Evolutionary conservation across 2,888 invertebrate species (phyloP), one percentile per base, ranked within the genome.

Genomic region (Macaria notata): DNA sequence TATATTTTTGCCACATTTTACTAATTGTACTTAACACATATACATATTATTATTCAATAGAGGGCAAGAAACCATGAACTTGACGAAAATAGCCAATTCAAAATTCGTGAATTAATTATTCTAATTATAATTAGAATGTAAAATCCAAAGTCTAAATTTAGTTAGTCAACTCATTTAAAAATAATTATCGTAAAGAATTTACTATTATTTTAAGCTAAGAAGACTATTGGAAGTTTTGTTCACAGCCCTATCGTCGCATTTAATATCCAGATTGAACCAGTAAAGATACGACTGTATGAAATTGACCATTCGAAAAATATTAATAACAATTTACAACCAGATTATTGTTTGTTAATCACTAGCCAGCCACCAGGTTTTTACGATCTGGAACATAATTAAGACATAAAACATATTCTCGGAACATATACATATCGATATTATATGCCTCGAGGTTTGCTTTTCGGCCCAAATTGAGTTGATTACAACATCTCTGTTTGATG

Each of bases 281-380:
- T 50, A 54, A 58, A 58, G 53, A 43, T 48, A 59, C 38, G 41
- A 42, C 51, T 38, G 39, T 44, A 59, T 48, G 51, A 59, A 59
- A 55, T 52, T 55, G 59, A 45, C 44, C 69, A 70, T 75, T 64
- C 69, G 70, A 62, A 72, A 69, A 75, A 75, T 75, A 76, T 76
- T 76, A 74, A 78, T 75, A 70, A 72, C 73, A 73, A 76, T 79
- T 82, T 79, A 81, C 73, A 68, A 61, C 69, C 54, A 62, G 66
- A 70, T 82, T 81, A 83, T 83, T 81, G 80, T 82, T 81, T 81
- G 74, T 75, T 79, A 73, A 80, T 80, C 70, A 78, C 70, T 59
- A 69, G 67, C 62, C 70, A 54, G 58, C 52, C 64, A 66, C 61
- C 54, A 59, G 65, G 54, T 70, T 80, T 81, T 71, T 63, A 62